Evolutionary conservation across 2,888 invertebrate species (phyloP), one percentile per base, ranked within the genome.

Genomic region (Ormia ochracea): DNA sequence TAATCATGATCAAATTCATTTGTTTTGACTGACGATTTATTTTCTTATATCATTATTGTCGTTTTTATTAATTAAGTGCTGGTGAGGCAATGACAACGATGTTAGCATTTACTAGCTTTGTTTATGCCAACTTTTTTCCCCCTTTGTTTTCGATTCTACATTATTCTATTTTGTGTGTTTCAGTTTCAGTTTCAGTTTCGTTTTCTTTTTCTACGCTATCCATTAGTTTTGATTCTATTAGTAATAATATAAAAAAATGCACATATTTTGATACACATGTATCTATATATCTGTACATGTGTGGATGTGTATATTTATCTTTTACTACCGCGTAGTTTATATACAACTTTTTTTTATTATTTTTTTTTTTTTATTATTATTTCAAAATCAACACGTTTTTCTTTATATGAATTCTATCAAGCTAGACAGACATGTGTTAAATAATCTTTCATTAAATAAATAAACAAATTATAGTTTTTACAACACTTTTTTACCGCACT

Each of bases 331-430:
- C 56, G 59, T 45, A 65, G 54, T 73, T 45, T 59, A 19, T 14
- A 52, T 63, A 23, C 41, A 10, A 45, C 14, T 65, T 9, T 56
- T 58, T 66, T 43, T n/a, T 43, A n/a, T n/a, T 48, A 10, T 52
- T 14, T 65, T 9, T 56, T 58, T 66, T 43, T n/a, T 43, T 56
- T 69, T 38, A 33, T 4, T 50, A 23, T 61, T 56, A 56, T 70
- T 70, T 63, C 28, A 56, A 69, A 70, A 48, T 26, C 56, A 70
- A 58, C 76, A 76, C 76, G 76, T 76, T 76, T 74, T 45, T 75
- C 14, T 41, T 28, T 68, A 12, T 21, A 28, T 45, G 50, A 7
- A 33, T 52, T 58, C 10, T 28, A 56, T 63, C n/a, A 31, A 23
- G 12, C 31, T 54, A 69, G 61, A 63, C 61, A 41, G 43, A 75